phyloP scores from a whole-genome alignment of 2,113 vertebrate species.

The Sceloporus tristichus region DNA sequence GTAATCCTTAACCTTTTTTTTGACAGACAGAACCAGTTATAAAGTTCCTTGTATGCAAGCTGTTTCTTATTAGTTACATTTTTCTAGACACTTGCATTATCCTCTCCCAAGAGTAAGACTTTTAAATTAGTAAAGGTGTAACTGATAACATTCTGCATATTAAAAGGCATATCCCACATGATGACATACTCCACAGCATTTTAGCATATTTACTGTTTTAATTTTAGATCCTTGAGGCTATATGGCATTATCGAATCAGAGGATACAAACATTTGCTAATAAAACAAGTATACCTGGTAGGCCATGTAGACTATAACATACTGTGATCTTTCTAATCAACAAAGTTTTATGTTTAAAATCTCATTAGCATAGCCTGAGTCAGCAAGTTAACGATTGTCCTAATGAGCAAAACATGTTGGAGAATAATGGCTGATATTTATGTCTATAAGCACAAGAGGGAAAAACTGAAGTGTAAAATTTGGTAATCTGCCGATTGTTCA shows the following conservation, averaged over 20 bases:
- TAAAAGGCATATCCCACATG: neutral
- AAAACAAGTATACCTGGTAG: slow-evolving; percentile 8
- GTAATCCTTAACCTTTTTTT: neutral
- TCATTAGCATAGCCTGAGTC: slow-evolving; percentile 67
- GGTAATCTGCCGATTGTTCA: slow-evolving; percentile 52
- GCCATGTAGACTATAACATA: slow-evolving; percentile 33
- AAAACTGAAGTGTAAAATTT: neutral
- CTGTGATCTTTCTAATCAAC: slow-evolving; percentile 64
- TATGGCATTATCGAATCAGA: neutral
- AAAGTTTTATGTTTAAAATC: slow-evolving; percentile 51
- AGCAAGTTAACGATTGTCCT: slow-evolving; percentile 64
- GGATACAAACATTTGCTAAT: neutral
- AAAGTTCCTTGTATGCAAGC: neutral
- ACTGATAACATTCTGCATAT: neutral
- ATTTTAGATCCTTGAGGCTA: neutral
- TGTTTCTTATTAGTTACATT: neutral
- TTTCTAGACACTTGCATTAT: neutral
- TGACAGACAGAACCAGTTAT: neutral
- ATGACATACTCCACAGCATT: neutral
- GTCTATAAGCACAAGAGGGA: slow-evolving; percentile 32
- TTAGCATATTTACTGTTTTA: neutral
- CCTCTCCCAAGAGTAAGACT: neutral
- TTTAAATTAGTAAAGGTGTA: neutral
- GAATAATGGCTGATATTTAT: slow-evolving; percentile 64
- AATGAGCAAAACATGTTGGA: slow-evolving; percentile 57